Conservation (phyloP, 2,797 vertebrate species). For the Acrossocheilus fasciatus region DNA sequence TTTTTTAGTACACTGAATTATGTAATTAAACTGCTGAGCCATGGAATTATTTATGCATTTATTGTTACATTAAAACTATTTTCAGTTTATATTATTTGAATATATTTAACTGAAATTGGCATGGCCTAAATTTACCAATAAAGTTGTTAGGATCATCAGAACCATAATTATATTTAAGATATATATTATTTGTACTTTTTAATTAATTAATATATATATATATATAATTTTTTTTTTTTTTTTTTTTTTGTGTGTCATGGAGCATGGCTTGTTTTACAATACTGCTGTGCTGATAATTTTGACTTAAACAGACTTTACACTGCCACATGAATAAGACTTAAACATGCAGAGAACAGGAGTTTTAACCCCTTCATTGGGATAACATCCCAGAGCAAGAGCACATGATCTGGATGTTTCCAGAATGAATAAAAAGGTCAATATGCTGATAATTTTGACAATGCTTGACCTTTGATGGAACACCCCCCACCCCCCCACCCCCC, state of each 20-base stretch:
- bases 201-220: too few species aligned
- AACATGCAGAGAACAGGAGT: constrained; percentile 66
- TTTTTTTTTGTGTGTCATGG: not conserved
- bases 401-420: constrained; percentile 84
- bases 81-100: not conserved
- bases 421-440: constrained; percentile 91
- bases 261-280: constrained; percentile 64
- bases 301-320: not conserved
- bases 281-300: not conserved
- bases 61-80: not conserved
- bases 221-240: too few species aligned
- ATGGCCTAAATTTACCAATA: too few species aligned
- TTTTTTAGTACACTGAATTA: not conserved
- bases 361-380: constrained; percentile 78
- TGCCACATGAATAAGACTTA: constrained; percentile 59
- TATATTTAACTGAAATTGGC: not conserved
- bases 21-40: not conserved
- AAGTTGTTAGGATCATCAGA: not conserved
- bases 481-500: too few species aligned
- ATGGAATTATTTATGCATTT: not conserved
- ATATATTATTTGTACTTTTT: too few species aligned
- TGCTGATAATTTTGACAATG: constrained; percentile 87
- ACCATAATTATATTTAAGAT: not conserved
- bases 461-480: constrained; percentile 81
- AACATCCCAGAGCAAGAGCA: constrained; percentile 70